phyloP scores from a whole-genome alignment of 2,113 vertebrate genomes.

The Menura novaehollandiae region DNA sequence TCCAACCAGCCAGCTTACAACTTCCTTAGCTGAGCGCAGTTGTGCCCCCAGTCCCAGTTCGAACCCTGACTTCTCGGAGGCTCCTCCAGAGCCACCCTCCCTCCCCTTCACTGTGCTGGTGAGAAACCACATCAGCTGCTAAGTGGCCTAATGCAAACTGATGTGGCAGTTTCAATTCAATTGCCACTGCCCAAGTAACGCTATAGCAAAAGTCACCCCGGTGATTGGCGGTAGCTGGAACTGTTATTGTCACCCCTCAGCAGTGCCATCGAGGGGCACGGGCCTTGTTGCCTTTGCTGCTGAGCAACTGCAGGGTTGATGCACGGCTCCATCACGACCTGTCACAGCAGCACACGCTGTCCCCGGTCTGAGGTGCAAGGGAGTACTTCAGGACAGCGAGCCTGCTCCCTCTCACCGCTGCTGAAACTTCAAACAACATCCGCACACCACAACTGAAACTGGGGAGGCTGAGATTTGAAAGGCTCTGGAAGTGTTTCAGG shows the following conservation, averaged over 20 bases:
- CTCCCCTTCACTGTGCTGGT: background rate
- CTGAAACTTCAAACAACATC: background rate
- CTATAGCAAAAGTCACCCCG: background rate
- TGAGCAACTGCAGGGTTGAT: background rate
- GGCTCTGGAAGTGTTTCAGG: background rate
- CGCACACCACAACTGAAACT: rapidly evolving
- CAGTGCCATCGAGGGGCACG: background rate
- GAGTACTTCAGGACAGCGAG: background rate
- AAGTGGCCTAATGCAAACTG: constrained; percentile 18
- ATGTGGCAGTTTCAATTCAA: constrained; percentile 39
- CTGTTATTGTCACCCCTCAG: background rate
- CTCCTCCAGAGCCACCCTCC: background rate
- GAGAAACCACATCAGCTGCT: constrained; percentile 11
- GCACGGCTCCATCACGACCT: rapidly evolving
- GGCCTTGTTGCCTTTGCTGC: background rate
- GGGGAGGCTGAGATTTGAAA: background rate
- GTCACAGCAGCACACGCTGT: background rate
- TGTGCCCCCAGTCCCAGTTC: background rate
- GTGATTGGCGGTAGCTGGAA: background rate
- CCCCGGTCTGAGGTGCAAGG: background rate
- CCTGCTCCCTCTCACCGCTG: background rate
- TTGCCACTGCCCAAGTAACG: background rate
- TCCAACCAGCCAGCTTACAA: background rate
- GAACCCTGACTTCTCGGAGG: background rate
- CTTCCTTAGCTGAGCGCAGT: background rate